These are phyloP conservation scores for Brienomyrus brachyistius DNA, from an alignment of 2,113 vertebrate genomes.

Conservation along the genomic window DNA sequence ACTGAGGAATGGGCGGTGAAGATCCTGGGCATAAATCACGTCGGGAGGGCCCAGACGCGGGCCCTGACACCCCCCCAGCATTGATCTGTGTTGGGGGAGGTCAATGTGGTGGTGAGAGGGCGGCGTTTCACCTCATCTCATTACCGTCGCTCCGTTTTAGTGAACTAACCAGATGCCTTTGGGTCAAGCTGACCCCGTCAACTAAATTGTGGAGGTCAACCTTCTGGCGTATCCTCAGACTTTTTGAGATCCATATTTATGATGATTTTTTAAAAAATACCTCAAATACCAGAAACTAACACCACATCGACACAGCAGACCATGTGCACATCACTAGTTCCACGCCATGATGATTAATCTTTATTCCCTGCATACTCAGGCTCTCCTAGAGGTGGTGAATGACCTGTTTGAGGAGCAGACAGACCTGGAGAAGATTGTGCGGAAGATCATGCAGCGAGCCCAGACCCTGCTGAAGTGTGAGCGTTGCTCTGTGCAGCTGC, in stretches of 20 bases:
- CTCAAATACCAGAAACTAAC: neutral
- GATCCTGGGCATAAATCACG: constrained; percentile 44
- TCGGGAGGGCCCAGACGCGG: constrained; percentile 36
- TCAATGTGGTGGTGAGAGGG: constrained; percentile 37
- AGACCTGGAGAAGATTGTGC: constrained; percentile 96
- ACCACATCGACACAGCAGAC: neutral
- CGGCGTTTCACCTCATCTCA: neutral
- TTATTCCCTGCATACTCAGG: constrained; percentile 52
- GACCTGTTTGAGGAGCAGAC: constrained; percentile 98
- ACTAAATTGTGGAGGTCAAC: neutral
- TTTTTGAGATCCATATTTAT: neutral
- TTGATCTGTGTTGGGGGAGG: constrained; percentile 49
- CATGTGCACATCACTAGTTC: neutral
- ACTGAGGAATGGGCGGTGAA: neutral
- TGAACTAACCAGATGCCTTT: neutral
- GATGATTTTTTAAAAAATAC: neutral
- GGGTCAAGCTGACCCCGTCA: neutral
- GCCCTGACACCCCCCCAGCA: constrained; percentile 48
- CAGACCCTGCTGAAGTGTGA: constrained; percentile 95
- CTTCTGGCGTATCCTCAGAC: neutral
- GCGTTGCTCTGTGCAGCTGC: constrained; percentile 87
- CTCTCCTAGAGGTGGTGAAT: constrained; percentile 94
- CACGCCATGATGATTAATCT: neutral
- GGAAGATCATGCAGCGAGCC: constrained; percentile 98
- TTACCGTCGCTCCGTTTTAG: neutral